Base-by-base conservation (phyloP, 64 coral and sea anemone species). In the Pachyseris speciosa region DNA sequence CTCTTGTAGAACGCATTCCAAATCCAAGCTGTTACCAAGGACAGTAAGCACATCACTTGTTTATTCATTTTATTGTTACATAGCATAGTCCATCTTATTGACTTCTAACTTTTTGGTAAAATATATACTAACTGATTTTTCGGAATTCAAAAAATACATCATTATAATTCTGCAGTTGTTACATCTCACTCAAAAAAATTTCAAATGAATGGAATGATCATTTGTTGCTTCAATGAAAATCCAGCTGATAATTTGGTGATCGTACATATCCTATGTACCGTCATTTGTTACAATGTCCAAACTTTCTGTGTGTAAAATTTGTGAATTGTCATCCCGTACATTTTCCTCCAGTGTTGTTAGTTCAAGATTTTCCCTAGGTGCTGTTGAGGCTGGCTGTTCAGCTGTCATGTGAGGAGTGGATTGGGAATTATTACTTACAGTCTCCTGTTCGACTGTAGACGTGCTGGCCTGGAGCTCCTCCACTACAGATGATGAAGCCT, bases 351-450 rank as follows among this genome's bases (percentile, higher is more conserved):
- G 30, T 16, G 29, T 69, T 36, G 13, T 69, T 8, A 25, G 10
- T 39, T 61, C 32, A 20, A 40, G 77, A 33, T 61, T 81, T 81
- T 81, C 77, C 10, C 77, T 81, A 58, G 77, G 77, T 63, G 77
- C 77, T 19, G 77, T 27, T 10, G 53, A 63, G 60, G 53, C 51
- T 81, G 53, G 77, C 77, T 81, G 77, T 61, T 81, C 77, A 81
- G 77, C 52, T 51, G 51, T 81, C 51, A 51, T 43, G 26, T 50
- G 43, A 25, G 11, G 20, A 26, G 30, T 49, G 53, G 77, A 61
- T 37, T 81, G 51, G 5, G 27, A 26, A 20, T 50, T 17, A 5
- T 48, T 77, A 50, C 74, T 77, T 77, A 77, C 74, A 52, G 74
- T 52, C 45, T 77, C 74, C 47, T 77, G 74, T 32, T 37, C 17